Evolutionary conservation across 2,797 vertebrate genomes (phyloP), one percentile per base, ranked within the genome.

Genomic region (Muscicapa striata): DNA sequence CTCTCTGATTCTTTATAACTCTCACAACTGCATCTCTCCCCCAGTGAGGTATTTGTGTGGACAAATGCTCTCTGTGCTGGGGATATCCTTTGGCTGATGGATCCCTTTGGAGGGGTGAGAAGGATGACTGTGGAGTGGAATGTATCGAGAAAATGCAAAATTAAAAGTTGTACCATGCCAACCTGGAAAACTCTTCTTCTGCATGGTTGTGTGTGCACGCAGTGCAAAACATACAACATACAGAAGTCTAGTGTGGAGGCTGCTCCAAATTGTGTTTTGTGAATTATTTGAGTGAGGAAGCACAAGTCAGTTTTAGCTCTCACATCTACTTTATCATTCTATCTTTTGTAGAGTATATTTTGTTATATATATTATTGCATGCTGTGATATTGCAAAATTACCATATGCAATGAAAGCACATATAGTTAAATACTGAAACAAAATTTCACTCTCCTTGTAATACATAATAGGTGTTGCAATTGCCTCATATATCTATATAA

Each of bases 101-200:
- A 41, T 43, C 13, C n/a, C 27, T 2, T 9, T 1, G 1, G 54
- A 64, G 13, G 13, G 7, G 3, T 22, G 29, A 41, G 22, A 10
- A 55, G 48, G 52, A 49, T 59, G n/a, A 7, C 62, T 57, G 20
- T 22, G 54, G 30, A 76, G 38, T 11, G n/a, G 8, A 30, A 14
- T 0, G 0, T 23, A 34, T 26, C 0, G 0, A 86, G 46, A 66
- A 45, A 22, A 32, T 0, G 10, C 8, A 58, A 70, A 87, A 48
- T 40, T 26, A 32, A 12, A 78, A n/a, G 18, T 58, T 0, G 0
- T 32, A 11, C 14, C 3, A 4, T 3, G 15, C 10, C 57, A 54
- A 12, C 43, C 23, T 36, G 38, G n/a, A 67, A 66, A 69, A 54
- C 19, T 29, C 15, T 8, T 55, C 26, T 58, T 59, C 32, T 59